Base-by-base conservation (phyloP, 2,888 invertebrate species). In the Chorisops tibialis region DNA sequence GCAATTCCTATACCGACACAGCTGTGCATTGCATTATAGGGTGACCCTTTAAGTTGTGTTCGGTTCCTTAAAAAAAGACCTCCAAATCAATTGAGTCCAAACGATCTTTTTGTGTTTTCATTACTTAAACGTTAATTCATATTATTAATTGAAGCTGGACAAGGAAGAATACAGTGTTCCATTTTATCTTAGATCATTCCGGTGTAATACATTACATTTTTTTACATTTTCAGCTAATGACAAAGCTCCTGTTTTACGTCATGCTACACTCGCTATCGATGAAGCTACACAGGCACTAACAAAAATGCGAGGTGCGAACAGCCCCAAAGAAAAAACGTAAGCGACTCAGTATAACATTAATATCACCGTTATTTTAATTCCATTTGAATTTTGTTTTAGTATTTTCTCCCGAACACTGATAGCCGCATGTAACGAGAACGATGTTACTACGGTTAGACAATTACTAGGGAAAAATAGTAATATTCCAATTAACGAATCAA, bases 261-360 rank as follows among this genome's bases (percentile, higher is more conserved):
- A 76, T 69, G 79, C 79, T 62, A 78, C 94, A 72, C 93, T 94
- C 81, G 96, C 96, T 68, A 85, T 97, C 74, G 96, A 96, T 83
- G 96, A 96, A 81, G 96, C 96, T 63, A 96, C 96, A 67, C 96
- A 96, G 71, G 96, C 96, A 62, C 84, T 97, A 69, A 96, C 94
- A 70, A 89, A 94, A 77, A 96, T 96, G 95, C 88, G 96, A 73
- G 90, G 89, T 78, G 95, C 95, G 79, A 93, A 89, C 75, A 77
- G 75, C 67, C 86, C 87, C 66, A 84, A 87, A 66, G 84, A 86
- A 69, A 82, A 81, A 72, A 79, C 77, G 75, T 81, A 74, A 75
- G 79, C 79, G 16, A 22, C 1, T 49, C 52, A 38, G 6, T 38
- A 14, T 19, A 47, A 14, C 14, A 5, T 14, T 4, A 14, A 49